These are phyloP conservation scores for Pissodes strobi DNA, from an alignment of 1,140 invertebrate species.

Conservation along the genomic window DNA sequence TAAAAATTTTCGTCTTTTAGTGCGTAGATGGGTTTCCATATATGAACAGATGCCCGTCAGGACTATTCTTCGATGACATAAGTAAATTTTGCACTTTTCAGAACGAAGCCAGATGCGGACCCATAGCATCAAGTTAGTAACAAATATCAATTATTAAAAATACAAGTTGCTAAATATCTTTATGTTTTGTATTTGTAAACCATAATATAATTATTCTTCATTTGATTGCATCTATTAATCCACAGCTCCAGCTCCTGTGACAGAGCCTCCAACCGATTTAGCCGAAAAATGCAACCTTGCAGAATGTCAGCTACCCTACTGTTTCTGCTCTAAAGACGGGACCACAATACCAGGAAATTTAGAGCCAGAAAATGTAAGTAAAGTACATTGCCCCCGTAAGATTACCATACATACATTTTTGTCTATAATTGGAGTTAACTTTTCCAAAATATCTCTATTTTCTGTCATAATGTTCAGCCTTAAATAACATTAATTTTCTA, in stretches of 20 bases:
- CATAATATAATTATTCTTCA: too few relatives aligned
- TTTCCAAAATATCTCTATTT: too few relatives aligned
- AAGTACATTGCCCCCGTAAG: too few relatives aligned
- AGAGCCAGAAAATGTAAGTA: slow-evolving; percentile 75
- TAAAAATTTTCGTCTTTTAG: too few relatives aligned
- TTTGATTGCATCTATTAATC: neutral
- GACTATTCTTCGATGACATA: slow-evolving; percentile 87
- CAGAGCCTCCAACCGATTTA: slow-evolving; percentile 77
- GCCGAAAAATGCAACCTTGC: slow-evolving; percentile 77
- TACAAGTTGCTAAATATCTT: too few relatives aligned
- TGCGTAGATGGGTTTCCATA: slow-evolving; percentile 88
- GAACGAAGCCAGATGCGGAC: slow-evolving; percentile 87
- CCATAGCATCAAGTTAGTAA: slow-evolving; percentile 82
- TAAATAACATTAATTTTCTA: too few relatives aligned
- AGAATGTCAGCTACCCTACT: slow-evolving; percentile 84
- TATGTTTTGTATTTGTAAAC: too few relatives aligned
- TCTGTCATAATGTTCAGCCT: too few relatives aligned
- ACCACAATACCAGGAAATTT: slow-evolving; percentile 83
- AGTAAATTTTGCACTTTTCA: slow-evolving; percentile 91
- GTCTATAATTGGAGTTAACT: too few relatives aligned
- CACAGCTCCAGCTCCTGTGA: slow-evolving; percentile 76
- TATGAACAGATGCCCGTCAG: slow-evolving; percentile 84
- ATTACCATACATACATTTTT: too few relatives aligned
- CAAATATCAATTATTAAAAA: too few relatives aligned
- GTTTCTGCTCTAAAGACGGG: slow-evolving; percentile 91